Base-by-base conservation (phyloP, 2,797 vertebrate genomes). In the Danio choprae region DNA sequence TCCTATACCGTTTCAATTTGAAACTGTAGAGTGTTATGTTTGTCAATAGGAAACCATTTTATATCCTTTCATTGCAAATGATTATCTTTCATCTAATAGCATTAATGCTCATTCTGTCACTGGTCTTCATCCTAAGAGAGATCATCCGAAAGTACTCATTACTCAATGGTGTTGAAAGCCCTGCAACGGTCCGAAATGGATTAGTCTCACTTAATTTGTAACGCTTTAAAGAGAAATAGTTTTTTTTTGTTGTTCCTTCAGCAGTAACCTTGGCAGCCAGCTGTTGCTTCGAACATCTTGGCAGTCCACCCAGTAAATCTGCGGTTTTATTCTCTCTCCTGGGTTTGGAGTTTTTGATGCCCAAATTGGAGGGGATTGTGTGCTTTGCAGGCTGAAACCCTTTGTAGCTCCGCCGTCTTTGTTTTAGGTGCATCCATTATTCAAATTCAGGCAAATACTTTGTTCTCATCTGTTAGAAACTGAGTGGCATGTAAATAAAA, bases 211-310 rank as follows among this genome's bases (percentile, higher is more conserved):
- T 79, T 63, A 65, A 74, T 82, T 76, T 80, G 67, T 64, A 72
- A 73, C 53, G 76, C 79, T 80, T 79, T 77, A 64, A 74, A 53
- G 69, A 55, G 44, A 64, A 73, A 76, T 65, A 60, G 36, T 73
- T 56, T 65, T 77, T 78, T 38, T 83, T n/a, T 77, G 38, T 9
- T 75, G 22, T 68, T 77, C 56, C 65, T 81, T 55, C 20, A 40
- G 22, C 50, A 41, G 36, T 84, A 85, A 81, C 82, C 74, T 84
- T 87, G 77, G 81, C 64, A 72, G 82, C 67, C 86, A 85, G 86
- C 82, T 85, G 86, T 65, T 85, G 40, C 60, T 73, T 72, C 62
- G 18, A 76, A 82, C 74, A 78, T 73, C 58, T 77, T 80, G 62
- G 73, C 76, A 56, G 74, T 68, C 56, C 46, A 68, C 48, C 74